A percentile compares a stretch with the other conserved stretches of the same genome.
These are phyloP conservation scores for Burhinus bistriatus DNA, from an alignment of 2,113 vertebrate species.

Conservation along the genomic window DNA sequence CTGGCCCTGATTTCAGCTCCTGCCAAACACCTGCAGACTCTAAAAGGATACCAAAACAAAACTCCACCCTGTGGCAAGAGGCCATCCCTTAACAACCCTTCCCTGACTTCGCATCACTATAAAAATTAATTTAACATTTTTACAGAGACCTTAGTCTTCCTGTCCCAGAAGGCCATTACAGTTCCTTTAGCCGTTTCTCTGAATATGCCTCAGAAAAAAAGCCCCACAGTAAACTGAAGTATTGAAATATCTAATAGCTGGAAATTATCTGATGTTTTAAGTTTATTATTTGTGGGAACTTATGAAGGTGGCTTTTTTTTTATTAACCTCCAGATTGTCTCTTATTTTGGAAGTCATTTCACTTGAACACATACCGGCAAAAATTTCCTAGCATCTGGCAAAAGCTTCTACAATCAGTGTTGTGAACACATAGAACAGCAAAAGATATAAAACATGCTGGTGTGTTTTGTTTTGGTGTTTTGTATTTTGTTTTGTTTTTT, in stretches of 20 bases:
- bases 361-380: constrained; percentile 44
- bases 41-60: constrained; percentile 84
- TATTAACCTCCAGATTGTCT: constrained; percentile 57
- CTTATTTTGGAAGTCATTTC: constrained; percentile 49
- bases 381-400: constrained; percentile 54
- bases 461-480: background rate
- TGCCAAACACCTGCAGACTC: constrained; percentile 85
- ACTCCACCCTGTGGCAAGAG: constrained; percentile 77
- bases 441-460: background rate
- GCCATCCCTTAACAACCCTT: constrained; percentile 78
- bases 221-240: background rate
- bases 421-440: background rate
- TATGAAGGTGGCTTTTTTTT: constrained; percentile 40
- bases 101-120: constrained; percentile 76
- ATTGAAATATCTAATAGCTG: constrained; percentile 64
- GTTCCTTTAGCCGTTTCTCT: constrained; percentile 65
- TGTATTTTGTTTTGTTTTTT: background rate
- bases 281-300: constrained; percentile 64
- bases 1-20: constrained; percentile 74
- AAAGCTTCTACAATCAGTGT: background rate
- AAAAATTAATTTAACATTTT: constrained; percentile 79
- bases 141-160: constrained; percentile 75
- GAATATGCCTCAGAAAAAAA: constrained; percentile 53
- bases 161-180: constrained; percentile 73
- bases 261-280: constrained; percentile 63